These are phyloP conservation scores for Epinephelus malabaricus DNA, from an alignment of 2,797 vertebrate genomes.

Conservation along the genomic window DNA sequence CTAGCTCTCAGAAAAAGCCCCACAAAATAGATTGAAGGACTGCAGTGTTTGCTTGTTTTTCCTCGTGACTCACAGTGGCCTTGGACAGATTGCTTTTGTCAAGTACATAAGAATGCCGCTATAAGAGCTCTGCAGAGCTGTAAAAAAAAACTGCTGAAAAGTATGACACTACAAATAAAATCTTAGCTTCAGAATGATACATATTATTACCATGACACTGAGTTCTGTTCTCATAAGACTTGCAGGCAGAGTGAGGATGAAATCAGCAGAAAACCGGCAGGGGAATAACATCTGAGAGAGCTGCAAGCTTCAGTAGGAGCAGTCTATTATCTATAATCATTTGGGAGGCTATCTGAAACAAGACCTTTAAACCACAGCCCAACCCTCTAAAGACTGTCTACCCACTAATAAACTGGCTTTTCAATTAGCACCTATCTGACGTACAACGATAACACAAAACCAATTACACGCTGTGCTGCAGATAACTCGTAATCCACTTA, in stretches of 20 bases:
- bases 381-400: constrained; percentile 67
- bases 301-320: constrained; percentile 39
- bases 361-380: constrained; percentile 75
- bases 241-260: constrained; percentile 43
- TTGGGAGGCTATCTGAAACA: constrained; percentile 70
- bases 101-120: constrained; percentile 28
- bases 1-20: constrained; percentile 16
- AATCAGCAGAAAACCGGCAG: constrained; percentile 41
- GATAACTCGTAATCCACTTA: constrained; percentile 83
- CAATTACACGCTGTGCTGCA: constrained; percentile 80
- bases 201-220: constrained; percentile 37
- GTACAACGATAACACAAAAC: constrained; percentile 81
- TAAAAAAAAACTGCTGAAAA: constrained; percentile 19
- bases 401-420: constrained; percentile 77
- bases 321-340: constrained; percentile 73
- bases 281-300: constrained; percentile 51
- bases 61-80: constrained; percentile 47
- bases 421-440: constrained; percentile 83
- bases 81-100: constrained; percentile 62
- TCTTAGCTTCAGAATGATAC: constrained; percentile 51
- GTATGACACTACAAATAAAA: constrained; percentile 51
- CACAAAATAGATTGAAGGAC: constrained; percentile 40
- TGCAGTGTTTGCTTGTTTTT: constrained; percentile 52
- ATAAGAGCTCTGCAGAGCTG: constrained; percentile 31
- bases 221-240: constrained; percentile 42